Evolutionary conservation across 1,140 invertebrate species (phyloP), one percentile per base, ranked within the genome.

Genomic region (Drosophila biarmipes): DNA sequence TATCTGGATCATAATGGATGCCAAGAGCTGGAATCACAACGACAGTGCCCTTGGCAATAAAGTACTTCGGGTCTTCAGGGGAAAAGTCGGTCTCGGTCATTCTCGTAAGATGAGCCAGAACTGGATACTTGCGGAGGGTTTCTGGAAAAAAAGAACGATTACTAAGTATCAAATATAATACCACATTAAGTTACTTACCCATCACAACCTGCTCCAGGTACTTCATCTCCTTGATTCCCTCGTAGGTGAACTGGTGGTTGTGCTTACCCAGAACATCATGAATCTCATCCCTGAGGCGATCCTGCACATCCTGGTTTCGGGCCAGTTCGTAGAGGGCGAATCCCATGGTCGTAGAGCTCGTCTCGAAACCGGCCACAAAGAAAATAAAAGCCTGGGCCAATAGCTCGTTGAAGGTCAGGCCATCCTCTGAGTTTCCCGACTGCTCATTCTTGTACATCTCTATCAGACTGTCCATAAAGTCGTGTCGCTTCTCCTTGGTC

Each of bases 291-390:
- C 94, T 91, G 0, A 95, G 73, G 66, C 92, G 93, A 0, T 94
- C 85, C 73, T 97, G 96, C 19, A 95, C 90, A n/a, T 95, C 92
- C 34, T 93, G 94, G 87, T 96, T 92, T 2, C 87, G 75, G 0
- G 95, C 95, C 15, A 97, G 85, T 56, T 94, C 92, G 73, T 95
- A 95, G 0, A 94, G 80, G 0, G 93, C 90, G 31, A 94, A 95
- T 21, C 93, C 93, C 48, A 96, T 92, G 0, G 94, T 92, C 0
- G 93, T 94, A 1, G 95, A 94, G 0, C 95, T 95, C 0, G 96
- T 96, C 63, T 96, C 96, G 64, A 95, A 96, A 0, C 95, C 95
- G n/a, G 94, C 95, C 2, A 95, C 78, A 71, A 95, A 93, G 78
- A 95, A 95, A 0, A 94, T 76, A 52, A 95, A 92, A 0, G 93